phyloP scores from a whole-genome alignment of 2,888 invertebrate genomes.

The Malachius bipustulatus region DNA sequence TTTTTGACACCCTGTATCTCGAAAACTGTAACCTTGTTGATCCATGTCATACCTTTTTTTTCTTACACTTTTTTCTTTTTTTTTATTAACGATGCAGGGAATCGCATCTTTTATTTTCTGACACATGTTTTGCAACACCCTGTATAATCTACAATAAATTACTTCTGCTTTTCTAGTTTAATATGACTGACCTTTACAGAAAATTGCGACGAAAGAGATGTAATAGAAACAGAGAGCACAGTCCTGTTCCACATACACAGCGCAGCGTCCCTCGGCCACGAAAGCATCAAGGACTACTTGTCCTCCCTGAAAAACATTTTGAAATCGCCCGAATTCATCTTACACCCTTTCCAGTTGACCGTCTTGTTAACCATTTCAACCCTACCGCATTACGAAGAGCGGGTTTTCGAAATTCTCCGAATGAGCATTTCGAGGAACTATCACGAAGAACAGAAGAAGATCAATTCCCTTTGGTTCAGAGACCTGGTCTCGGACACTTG shows the following conservation, averaged over 20 bases:
- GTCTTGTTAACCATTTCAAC: slow-evolving; percentile 43
- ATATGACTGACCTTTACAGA: too few relatives aligned
- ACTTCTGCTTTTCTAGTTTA: too few relatives aligned
- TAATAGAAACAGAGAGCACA: slow-evolving; percentile 49
- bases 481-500: slow-evolving; percentile 32
- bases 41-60: too few relatives aligned
- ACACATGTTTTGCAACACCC: too few relatives aligned
- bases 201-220: slow-evolving; percentile 38
- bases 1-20: too few relatives aligned
- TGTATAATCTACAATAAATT: too few relatives aligned
- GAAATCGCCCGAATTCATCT: slow-evolving; percentile 45
- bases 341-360: slow-evolving; percentile 53
- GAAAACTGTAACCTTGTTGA: too few relatives aligned
- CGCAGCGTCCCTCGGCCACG: slow-evolving; percentile 35
- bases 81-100: too few relatives aligned
- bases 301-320: slow-evolving; percentile 39
- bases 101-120: too few relatives aligned
- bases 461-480: slow-evolving; percentile 44
- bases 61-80: too few relatives aligned
- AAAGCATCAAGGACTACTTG: slow-evolving; percentile 38
- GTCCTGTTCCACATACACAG: slow-evolving; percentile 46
- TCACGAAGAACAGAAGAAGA: slow-evolving; percentile 30
- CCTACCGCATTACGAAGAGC: slow-evolving; percentile 38
- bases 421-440: slow-evolving; percentile 27
- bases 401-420: slow-evolving; percentile 34